phyloP scores from a whole-genome alignment of 2,888 invertebrate genomes.

The Eupelmus urozonus region DNA sequence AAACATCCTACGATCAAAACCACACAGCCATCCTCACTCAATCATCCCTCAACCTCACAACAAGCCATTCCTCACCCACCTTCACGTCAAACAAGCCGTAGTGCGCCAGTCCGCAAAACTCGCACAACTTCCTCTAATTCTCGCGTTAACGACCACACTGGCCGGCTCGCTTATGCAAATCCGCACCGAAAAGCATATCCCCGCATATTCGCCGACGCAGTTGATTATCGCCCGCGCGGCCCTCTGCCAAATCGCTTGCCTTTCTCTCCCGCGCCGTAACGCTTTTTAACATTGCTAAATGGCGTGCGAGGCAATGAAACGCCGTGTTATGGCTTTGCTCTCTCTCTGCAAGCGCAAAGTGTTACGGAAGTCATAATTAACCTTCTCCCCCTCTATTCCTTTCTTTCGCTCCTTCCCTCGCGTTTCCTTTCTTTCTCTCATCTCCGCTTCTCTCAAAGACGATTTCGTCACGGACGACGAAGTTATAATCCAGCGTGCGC shows the following conservation, averaged over 20 bases:
- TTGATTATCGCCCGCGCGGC: conserved; percentile 42
- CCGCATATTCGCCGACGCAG: too few species aligned
- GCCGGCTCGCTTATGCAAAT: too few species aligned
- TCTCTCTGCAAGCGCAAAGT: conserved; percentile 32
- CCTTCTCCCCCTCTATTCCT: conserved; percentile 1
- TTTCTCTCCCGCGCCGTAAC: too few species aligned
- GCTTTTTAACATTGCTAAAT: conserved; percentile 52
- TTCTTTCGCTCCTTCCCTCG: neutral
- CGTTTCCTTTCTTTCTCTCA: neutral
- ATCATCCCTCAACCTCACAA: too few species aligned
- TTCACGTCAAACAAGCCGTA: too few species aligned
- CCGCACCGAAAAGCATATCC: too few species aligned
- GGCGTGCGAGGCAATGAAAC: conserved; percentile 46
- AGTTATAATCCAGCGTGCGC: conserved; percentile 44
- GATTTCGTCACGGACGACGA: conserved; percentile 46
- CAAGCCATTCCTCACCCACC: too few species aligned
- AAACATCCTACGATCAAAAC: too few species aligned
- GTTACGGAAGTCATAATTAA: conserved; percentile 60
- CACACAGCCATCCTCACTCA: too few species aligned
- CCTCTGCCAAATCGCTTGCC: conserved; percentile 30
- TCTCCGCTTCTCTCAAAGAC: conserved; percentile 2
- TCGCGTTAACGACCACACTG: too few species aligned
- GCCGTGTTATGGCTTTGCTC: conserved; percentile 32
- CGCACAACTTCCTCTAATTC: too few species aligned
- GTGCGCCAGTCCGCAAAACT: too few species aligned